phyloP scores from a whole-genome alignment of 2,888 invertebrate species.

The Pycnomerus fuliginosus region DNA sequence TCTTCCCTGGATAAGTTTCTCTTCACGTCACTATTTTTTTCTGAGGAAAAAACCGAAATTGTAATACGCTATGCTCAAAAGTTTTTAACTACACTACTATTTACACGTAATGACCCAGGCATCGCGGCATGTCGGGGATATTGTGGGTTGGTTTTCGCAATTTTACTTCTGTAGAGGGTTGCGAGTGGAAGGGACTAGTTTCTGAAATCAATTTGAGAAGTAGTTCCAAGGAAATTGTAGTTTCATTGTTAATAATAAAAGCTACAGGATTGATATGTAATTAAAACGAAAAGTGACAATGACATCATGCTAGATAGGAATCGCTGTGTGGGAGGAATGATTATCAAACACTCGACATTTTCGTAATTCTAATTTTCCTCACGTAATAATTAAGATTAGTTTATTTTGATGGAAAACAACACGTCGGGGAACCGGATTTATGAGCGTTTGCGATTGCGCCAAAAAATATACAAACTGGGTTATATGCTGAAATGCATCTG shows the following conservation, averaged over 20 bases:
- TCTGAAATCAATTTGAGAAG: slow-evolving; percentile 34
- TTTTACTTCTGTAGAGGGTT: slow-evolving; percentile 23
- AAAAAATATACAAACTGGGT: too few species aligned
- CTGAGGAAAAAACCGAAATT: slow-evolving; percentile 49
- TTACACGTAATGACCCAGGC: slow-evolving; percentile 64
- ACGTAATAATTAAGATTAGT: too few species aligned
- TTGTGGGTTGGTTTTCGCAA: slow-evolving; percentile 45
- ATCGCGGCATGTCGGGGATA: slow-evolving; percentile 63
- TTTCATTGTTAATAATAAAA: background rate
- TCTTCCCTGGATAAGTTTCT: slow-evolving; percentile 39
- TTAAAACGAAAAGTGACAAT: too few species aligned
- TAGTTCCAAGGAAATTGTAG: background rate
- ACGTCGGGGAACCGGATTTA: too few species aligned
- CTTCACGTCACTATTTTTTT: slow-evolving; percentile 53
- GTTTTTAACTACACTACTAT: slow-evolving; percentile 7
- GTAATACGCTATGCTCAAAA: slow-evolving; percentile 10
- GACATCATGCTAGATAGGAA: too few species aligned
- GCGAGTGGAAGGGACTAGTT: slow-evolving; percentile 24
- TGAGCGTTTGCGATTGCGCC: too few species aligned
- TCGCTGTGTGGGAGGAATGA: too few species aligned
- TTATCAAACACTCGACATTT: too few species aligned
- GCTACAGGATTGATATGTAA: too few species aligned
- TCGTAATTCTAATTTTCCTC: too few species aligned
- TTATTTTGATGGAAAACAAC: too few species aligned
- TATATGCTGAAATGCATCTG: too few species aligned